Evolutionary conservation across 2,113 vertebrate species (phyloP).

Genomic region (Protomyctophum bolini): DNA sequence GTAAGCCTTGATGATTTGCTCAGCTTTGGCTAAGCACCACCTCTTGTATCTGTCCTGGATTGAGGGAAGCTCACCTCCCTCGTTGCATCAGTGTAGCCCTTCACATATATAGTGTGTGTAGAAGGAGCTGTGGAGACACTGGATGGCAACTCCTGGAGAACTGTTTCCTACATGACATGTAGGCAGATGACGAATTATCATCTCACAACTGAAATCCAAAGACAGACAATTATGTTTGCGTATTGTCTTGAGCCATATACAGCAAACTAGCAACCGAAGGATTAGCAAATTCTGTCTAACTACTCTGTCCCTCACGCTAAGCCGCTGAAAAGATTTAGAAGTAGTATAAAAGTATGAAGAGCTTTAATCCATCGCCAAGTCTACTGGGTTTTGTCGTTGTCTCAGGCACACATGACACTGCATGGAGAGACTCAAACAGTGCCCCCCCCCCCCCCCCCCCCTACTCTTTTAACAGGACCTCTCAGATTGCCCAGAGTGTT

Average conservation of each 20-base stretch:
- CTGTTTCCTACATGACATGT: not conserved
- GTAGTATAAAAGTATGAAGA: slow-evolving; percentile 14
- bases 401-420: slow-evolving; percentile 4
- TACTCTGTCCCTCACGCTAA: slow-evolving; percentile 31
- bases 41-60: too few species aligned
- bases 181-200: not conserved
- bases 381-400: not conserved
- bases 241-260: not conserved
- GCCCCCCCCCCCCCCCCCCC: slow-evolving; percentile 33
- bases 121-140: not conserved
- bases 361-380: slow-evolving; percentile 45
- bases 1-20: too few species aligned
- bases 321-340: slow-evolving; percentile 39
- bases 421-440: slow-evolving; percentile 27
- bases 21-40: too few species aligned
- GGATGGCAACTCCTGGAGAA: not conserved
- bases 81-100: too few species aligned
- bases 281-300: not conserved
- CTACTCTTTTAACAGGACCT: slow-evolving; percentile 44
- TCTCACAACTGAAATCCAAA: not conserved
- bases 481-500: slow-evolving; percentile 38
- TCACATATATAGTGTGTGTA: not conserved
- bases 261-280: not conserved
- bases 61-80: too few species aligned
- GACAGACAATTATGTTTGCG: not conserved